Evolutionary conservation across 1,140 invertebrate genomes (phyloP).

Genomic region (Papilio machaon): DNA sequence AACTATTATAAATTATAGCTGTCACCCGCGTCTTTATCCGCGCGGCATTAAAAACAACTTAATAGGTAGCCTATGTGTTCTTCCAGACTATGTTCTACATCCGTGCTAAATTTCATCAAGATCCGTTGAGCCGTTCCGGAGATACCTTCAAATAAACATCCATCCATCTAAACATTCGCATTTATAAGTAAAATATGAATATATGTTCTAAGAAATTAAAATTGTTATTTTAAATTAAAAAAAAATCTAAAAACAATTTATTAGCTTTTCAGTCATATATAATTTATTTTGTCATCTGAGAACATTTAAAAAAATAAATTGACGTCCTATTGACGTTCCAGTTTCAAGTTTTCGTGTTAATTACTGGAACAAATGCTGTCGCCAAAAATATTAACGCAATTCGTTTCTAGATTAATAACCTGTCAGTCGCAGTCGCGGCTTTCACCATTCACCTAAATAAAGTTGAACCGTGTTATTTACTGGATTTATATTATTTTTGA

Average conservation of each 20-base stretch:
- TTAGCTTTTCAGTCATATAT: neutral
- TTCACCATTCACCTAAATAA: slow-evolving; percentile 8
- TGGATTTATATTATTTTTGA: slow-evolving; percentile 1
- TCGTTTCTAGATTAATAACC: slow-evolving; percentile 35
- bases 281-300: neutral
- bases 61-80: no score
- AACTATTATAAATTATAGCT: no score
- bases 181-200: neutral
- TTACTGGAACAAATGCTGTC: slow-evolving; percentile 34
- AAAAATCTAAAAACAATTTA: neutral
- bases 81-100: no score
- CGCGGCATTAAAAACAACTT: no score
- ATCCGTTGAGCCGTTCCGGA: no score
- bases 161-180: no score
- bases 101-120: no score
- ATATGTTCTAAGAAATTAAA: neutral
- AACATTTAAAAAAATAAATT: neutral
- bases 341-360: slow-evolving; percentile 32
- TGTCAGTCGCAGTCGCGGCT: slow-evolving; percentile 20
- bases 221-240: neutral
- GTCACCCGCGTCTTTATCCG: no score
- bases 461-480: slow-evolving; percentile 5
- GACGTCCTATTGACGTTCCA: slow-evolving; percentile 12
- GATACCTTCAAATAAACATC: no score
- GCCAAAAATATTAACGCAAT: slow-evolving; percentile 33